Percentiles rank a stretch among this genome's conserved stretches.
phyloP scores from a whole-genome alignment of 2,797 vertebrate species.

The Scolopax rusticola region DNA sequence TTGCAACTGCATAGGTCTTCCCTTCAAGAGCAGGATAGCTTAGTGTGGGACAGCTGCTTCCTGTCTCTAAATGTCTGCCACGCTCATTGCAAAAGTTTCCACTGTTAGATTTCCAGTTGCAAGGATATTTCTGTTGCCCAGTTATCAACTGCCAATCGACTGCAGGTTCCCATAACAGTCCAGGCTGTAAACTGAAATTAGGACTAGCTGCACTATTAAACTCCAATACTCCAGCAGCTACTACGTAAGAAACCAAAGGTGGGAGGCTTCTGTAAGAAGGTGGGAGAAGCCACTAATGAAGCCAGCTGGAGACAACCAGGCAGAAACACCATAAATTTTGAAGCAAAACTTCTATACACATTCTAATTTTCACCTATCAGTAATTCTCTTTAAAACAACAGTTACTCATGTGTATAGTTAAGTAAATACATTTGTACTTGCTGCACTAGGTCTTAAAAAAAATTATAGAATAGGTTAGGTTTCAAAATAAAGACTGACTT shows the following conservation, averaged over 20 bases:
- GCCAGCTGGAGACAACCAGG: background rate
- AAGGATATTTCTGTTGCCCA: background rate
- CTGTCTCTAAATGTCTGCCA: background rate
- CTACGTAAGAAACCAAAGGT: background rate
- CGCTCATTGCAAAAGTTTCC: background rate
- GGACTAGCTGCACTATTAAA: background rate
- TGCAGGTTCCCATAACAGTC: background rate
- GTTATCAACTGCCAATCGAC: background rate
- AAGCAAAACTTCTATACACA: background rate
- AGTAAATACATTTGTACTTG: background rate
- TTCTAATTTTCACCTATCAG: background rate
- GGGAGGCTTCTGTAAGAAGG: background rate
- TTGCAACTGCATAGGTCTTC: background rate
- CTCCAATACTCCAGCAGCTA: background rate
- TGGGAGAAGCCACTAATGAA: background rate
- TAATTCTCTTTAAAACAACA: background rate
- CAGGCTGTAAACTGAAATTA: background rate
- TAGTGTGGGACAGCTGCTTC: background rate
- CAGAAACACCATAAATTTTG: background rate
- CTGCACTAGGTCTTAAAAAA: background rate
- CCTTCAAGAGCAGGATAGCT: background rate
- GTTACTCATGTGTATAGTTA: background rate
- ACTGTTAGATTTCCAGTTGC: background rate
- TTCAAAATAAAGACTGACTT: conserved; percentile 71
- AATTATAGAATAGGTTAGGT: background rate